Evolutionary conservation across 2,113 vertebrate species (phyloP).

Genomic region (Cavia porcellus): DNA sequence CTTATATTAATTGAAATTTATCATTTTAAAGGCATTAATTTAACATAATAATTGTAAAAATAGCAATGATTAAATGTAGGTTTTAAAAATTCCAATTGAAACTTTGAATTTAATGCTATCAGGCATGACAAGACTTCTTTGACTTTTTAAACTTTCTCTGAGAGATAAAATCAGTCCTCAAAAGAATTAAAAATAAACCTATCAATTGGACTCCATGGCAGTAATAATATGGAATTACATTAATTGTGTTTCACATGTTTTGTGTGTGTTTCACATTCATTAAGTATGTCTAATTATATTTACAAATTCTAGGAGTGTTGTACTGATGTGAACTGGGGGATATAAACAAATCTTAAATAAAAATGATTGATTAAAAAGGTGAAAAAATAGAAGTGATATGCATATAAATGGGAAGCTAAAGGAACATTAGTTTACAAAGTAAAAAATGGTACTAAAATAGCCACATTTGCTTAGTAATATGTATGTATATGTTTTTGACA

Average conservation of each 20-base stretch:
- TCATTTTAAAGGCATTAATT: constrained; percentile 30
- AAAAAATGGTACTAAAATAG: constrained; percentile 50
- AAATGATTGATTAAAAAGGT: constrained; percentile 60
- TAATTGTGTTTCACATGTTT: constrained; percentile 33
- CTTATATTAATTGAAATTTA: background rate
- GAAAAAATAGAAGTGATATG: constrained; percentile 63
- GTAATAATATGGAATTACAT: constrained; percentile 49
- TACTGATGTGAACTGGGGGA: background rate
- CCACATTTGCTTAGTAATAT: background rate
- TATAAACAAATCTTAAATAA: constrained; percentile 54
- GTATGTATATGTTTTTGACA: background rate
- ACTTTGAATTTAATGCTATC: background rate
- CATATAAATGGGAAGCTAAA: constrained; percentile 54
- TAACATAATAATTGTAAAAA: constrained; percentile 9
- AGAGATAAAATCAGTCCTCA: constrained; percentile 13
- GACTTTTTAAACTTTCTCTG: constrained; percentile 34
- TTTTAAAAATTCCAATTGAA: background rate
- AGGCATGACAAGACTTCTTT: background rate
- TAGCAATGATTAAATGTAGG: background rate
- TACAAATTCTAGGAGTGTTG: constrained; percentile 58
- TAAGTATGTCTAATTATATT: constrained; percentile 78
- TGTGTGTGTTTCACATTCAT: constrained; percentile 38
- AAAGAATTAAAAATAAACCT: constrained; percentile 12
- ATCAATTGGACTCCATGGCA: background rate
- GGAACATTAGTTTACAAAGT: background rate